Base-by-base conservation (phyloP, 2,797 vertebrate genomes). In the Bovichtus variegatus region DNA sequence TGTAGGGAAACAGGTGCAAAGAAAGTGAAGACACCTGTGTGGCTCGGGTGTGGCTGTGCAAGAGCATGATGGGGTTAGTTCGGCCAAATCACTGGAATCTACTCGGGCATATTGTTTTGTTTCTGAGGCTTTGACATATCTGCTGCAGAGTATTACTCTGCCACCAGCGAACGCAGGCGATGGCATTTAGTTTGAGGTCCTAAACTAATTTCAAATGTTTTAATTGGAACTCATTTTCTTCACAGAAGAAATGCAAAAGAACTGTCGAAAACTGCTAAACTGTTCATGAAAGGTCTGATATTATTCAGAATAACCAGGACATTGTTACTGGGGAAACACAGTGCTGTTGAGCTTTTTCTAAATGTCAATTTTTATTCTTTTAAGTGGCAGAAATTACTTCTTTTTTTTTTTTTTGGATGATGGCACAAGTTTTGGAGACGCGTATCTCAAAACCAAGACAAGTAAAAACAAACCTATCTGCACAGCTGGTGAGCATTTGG, bases 1-100 rank as follows among this genome's bases (percentile, higher is more conserved):
- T 18, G 23, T 15, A 44, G 13, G 3, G 31, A 59, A 43, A 43
- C 43, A 23, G 38, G 55, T 6, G 69, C 69, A 47, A 6, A 59
- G 66, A 68, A 80, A 62, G n/a, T 65, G 49, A 50, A 58, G n/a
- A n/a, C n/a, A n/a, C n/a, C n/a, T n/a, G n/a, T n/a, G 57, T 51
- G 74, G 79, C 71, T 15, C 50, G 50, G 58, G 63, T 25, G 4
- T 5, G 57, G 47, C 69, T 70, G 36, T 41, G 76, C 53, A 62
- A 40, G 62, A 70, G 36, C 47, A 59, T 73, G 63, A 73, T 59
- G 75, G 67, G 47, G 57, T 50, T 23, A 27, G 29, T 74, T 70
- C 50, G 53, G 50, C n/a, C 25, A 65, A 59, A 68, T n/a, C n/a
- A 25, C 8, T 19, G 2, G 18, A 1, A 27, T 44, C 23, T 29